A percentile compares a stretch with the other conserved stretches of the same genome.
These are phyloP conservation scores for Phanerotoma sp. DNA, from an alignment of 2,888 invertebrate genomes.

Conservation along the genomic window DNA sequence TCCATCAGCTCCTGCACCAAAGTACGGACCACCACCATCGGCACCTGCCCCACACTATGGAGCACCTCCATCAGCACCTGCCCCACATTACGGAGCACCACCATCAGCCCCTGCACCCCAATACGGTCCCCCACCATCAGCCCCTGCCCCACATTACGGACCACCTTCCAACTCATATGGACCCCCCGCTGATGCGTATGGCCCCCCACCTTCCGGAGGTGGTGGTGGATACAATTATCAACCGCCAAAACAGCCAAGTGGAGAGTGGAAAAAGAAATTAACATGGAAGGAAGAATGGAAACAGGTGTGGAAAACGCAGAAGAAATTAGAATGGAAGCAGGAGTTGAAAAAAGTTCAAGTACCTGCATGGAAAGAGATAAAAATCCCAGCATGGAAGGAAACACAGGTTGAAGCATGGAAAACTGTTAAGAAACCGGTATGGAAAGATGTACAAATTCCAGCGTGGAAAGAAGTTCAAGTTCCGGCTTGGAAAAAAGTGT, in stretches of 20 bases:
- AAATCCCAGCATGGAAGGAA: conserved; percentile 74
- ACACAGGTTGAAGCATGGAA: conserved; percentile 79
- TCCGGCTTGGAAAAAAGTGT: conserved; percentile 69
- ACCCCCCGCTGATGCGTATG: conserved; percentile 26
- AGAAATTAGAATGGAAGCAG: conserved; percentile 72
- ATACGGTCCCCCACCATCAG: conserved; percentile 31
- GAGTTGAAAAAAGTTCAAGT: conserved; percentile 75
- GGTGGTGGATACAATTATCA: conserved; percentile 10
- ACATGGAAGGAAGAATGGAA: conserved; percentile 84
- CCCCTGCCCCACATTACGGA: conserved; percentile 36
- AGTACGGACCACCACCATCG: conserved; percentile 27
- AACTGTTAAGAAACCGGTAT: conserved; percentile 70
- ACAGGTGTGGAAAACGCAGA: conserved; percentile 73
- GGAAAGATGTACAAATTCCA: conserved; percentile 69
- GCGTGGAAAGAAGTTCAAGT: conserved; percentile 71
- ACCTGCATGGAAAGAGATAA: conserved; percentile 58
- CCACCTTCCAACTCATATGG: conserved; percentile 28
- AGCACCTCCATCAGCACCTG: conserved; percentile 28
- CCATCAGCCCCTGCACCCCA: too few relatives aligned
- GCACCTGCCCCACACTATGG: conserved; percentile 30
- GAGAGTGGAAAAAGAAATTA: conserved; percentile 80
- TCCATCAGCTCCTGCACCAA: conserved; percentile 17
- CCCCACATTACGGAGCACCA: conserved; percentile 27
- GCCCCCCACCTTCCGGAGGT: conserved; percentile 34
- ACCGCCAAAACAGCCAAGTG: conserved; percentile 59